Base-by-base conservation (phyloP, 92 coral and sea anemone species). In the Metridium senile region DNA sequence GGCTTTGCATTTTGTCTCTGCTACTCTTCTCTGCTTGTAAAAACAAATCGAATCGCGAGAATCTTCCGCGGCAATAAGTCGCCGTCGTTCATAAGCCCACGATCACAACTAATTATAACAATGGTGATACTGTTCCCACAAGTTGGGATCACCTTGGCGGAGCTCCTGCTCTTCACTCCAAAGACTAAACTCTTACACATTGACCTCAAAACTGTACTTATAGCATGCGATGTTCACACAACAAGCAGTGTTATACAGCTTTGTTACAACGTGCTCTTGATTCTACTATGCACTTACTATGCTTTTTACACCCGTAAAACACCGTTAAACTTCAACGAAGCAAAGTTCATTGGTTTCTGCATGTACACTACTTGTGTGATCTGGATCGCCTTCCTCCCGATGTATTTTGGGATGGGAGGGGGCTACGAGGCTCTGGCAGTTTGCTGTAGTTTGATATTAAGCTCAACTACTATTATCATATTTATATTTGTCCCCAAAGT, bases 271-370 rank as follows among this genome's bases (percentile, higher is more conserved):
- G 85, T 76, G 1, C 52, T 90, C 13, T 73, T 90, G 10, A 85
- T 90, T 9, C 49, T 90, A 4, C 78, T 90, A 23, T 90, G 92
- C 32, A 90, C 92, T 49, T 27, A 84, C 58, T 90, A 90, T 27
- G 96, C 96, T n/a, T 90, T 90, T 72, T 75, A 85, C 57, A 90
- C 96, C 11, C 86, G 96, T 25, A 90, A 87, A 39, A 87, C 92
- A 22, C 96, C 96, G 4, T 34, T 83, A 20, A 90, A 90, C 76
- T 90, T 90, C 74, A 90, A 90, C 91, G 94, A 90, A 49, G 96
- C 96, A 19, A 90, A 90, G 69, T 90, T 80, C 70, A 87, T 87
- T 23, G 96, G 92, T 33, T 87, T 90, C 47, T 83, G 96, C 58
- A 90, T 87, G 89, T 90, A 90, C 75, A 87, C 92, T 0, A 80